Percentiles rank a stretch among this genome's conserved stretches.
phyloP scores from a whole-genome alignment of 2,888 invertebrate genomes.

The Eupithecia centaureata region DNA sequence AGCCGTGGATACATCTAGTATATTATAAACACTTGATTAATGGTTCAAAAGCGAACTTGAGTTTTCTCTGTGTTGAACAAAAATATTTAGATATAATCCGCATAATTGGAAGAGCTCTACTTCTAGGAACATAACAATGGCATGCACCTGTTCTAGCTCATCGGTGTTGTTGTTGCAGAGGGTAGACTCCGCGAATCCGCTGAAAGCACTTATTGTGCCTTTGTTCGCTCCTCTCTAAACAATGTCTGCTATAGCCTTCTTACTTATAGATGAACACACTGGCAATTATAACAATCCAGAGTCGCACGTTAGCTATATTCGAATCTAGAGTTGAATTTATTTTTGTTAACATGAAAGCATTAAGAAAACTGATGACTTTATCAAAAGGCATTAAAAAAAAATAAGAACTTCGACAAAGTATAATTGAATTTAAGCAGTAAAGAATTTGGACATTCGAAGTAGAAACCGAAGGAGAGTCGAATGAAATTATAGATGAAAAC shows the following conservation, averaged over 20 bases:
- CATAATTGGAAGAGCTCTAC: not conserved
- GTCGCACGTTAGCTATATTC: not conserved
- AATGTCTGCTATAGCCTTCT: conserved; percentile 48
- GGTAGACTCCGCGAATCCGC: conserved; percentile 58
- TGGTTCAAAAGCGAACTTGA: too few species aligned
- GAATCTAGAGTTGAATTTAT: not conserved
- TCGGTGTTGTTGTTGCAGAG: conserved; percentile 67
- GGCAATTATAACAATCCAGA: conserved; percentile 21
- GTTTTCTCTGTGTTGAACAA: not conserved
- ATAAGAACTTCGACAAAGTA: not conserved
- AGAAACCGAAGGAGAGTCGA: not conserved
- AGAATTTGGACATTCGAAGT: not conserved
- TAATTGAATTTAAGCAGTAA: not conserved
- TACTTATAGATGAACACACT: conserved; percentile 13
- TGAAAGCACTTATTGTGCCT: conserved; percentile 65
- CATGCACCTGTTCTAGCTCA: conserved; percentile 49
- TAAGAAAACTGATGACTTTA: not conserved
- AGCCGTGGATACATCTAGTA: too few species aligned
- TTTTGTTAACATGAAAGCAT: not conserved
- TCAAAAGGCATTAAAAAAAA: not conserved
- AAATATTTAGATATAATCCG: not conserved
- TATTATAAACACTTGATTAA: too few species aligned
- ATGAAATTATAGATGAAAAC: not conserved
- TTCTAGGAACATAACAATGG: conserved; percentile 36
- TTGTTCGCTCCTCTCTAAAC: conserved; percentile 60